These are phyloP conservation scores for Trogon surrucura DNA, from an alignment of 2,113 vertebrate species.

Conservation along the genomic window DNA sequence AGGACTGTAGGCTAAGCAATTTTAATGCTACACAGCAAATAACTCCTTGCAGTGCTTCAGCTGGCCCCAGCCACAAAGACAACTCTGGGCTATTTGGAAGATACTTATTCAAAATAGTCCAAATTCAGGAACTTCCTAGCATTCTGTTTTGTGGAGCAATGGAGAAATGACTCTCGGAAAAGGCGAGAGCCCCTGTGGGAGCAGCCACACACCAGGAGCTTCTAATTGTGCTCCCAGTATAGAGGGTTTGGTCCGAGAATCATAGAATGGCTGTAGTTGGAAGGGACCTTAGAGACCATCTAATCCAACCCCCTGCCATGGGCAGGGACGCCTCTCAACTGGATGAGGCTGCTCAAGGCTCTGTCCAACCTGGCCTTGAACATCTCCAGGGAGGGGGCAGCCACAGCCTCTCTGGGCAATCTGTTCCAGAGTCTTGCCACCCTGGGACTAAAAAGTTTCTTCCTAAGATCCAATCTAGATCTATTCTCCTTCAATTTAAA, in stretches of 20 bases:
- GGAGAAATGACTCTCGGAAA: neutral
- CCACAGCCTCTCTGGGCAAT: too few species aligned
- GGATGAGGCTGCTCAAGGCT: too few species aligned
- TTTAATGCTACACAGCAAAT: fast-evolving
- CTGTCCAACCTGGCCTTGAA: too few species aligned
- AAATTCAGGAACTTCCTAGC: neutral
- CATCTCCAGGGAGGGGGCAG: too few species aligned
- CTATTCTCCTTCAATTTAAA: too few species aligned
- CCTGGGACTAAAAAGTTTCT: too few species aligned
- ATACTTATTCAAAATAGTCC: neutral
- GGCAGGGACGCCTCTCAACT: too few species aligned
- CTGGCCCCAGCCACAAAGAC: neutral
- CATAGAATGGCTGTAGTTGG: too few species aligned
- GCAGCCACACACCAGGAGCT: neutral
- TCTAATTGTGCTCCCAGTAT: neutral
- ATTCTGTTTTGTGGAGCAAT: neutral
- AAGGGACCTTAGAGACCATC: too few species aligned
- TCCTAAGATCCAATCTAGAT: too few species aligned
- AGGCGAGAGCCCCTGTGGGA: neutral
- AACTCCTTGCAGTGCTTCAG: neutral
- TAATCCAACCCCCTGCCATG: too few species aligned
- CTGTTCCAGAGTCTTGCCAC: too few species aligned
- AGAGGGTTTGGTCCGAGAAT: neutral
- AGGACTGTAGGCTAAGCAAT: neutral
- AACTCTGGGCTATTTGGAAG: neutral